These are phyloP conservation scores for Protonemura montana DNA, from an alignment of 2,888 invertebrate species.

Conservation along the genomic window DNA sequence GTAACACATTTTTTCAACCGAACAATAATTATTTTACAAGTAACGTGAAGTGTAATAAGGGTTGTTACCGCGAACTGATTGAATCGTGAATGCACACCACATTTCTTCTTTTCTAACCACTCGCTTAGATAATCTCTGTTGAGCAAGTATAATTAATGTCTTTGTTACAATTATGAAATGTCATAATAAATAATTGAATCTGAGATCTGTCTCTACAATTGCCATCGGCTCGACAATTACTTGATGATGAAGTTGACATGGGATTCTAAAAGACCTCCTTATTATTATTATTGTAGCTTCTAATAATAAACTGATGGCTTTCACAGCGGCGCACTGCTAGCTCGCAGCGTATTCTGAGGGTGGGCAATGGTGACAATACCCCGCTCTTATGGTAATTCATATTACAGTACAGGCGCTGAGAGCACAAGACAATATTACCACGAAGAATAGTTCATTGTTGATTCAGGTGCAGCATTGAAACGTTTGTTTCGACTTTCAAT, in stretches of 20 bases:
- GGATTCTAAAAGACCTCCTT: constrained; percentile 15
- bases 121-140: not conserved
- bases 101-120: not conserved
- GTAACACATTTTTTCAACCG: not conserved
- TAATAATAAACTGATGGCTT: not conserved
- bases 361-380: constrained; percentile 1
- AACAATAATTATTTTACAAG: not conserved
- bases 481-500: constrained; percentile 48
- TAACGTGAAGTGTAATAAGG: not conserved
- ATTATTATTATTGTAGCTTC: constrained; percentile 33
- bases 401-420: constrained; percentile 8
- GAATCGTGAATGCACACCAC: not conserved
- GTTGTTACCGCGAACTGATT: not conserved
- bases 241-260: constrained; percentile 15
- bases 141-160: not conserved
- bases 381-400: constrained; percentile 21
- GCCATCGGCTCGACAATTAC: not conserved
- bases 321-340: not conserved
- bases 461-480: constrained; percentile 46
- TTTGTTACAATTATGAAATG: not conserved
- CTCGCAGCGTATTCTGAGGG: not conserved
- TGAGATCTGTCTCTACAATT: not conserved
- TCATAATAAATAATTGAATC: constrained; percentile 28
- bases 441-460: constrained; percentile 41
- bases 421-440: constrained; percentile 26